Percentiles rank a stretch among this genome's conserved stretches.
These are phyloP conservation scores for Criorhina ranunculi DNA, from an alignment of 2,888 invertebrate species.

Conservation along the genomic window DNA sequence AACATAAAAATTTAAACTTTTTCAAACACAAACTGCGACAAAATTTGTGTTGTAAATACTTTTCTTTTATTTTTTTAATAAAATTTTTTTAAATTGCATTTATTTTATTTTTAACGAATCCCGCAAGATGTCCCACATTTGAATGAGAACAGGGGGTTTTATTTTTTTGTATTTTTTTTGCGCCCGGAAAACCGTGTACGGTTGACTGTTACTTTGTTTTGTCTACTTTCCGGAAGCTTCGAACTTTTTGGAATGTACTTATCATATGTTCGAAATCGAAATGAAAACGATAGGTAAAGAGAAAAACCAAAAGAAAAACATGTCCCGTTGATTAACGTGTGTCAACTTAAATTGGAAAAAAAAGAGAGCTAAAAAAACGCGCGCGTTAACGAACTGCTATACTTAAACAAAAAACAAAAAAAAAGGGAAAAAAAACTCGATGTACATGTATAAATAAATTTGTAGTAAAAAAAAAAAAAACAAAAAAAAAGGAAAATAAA, in stretches of 20 bases:
- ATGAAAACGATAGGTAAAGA: too few relatives aligned
- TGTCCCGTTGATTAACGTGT: slow-evolving; percentile 22
- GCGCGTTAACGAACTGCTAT: slow-evolving; percentile 54
- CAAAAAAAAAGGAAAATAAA: slow-evolving; percentile 9
- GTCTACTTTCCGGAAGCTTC: slow-evolving; percentile 21
- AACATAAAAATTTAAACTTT: too few relatives aligned
- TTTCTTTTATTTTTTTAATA: not conserved
- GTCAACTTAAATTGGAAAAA: slow-evolving; percentile 19
- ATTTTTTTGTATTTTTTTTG: too few relatives aligned
- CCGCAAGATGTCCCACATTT: slow-evolving; percentile 28
- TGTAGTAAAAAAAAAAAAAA: slow-evolving; percentile 16
- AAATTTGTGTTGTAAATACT: not conserved
- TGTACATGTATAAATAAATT: slow-evolving; percentile 17
- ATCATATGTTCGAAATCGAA: slow-evolving; percentile 16
- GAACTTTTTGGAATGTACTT: slow-evolving; percentile 38
- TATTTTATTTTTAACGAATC: slow-evolving; percentile 15
- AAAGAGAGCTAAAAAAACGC: slow-evolving; percentile 33
- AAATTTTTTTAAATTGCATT: not conserved
- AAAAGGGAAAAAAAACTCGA: not conserved
- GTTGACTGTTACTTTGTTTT: slow-evolving; percentile 34
- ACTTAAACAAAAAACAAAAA: slow-evolving; percentile 27
- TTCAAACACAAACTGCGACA: slow-evolving; percentile 1
- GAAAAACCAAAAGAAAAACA: slow-evolving; percentile 25
- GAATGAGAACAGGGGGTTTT: slow-evolving; percentile 4
- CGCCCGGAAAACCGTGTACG: slow-evolving; percentile 13